phyloP scores from a whole-genome alignment of 2,113 vertebrate species.

The Scatophagus argus region DNA sequence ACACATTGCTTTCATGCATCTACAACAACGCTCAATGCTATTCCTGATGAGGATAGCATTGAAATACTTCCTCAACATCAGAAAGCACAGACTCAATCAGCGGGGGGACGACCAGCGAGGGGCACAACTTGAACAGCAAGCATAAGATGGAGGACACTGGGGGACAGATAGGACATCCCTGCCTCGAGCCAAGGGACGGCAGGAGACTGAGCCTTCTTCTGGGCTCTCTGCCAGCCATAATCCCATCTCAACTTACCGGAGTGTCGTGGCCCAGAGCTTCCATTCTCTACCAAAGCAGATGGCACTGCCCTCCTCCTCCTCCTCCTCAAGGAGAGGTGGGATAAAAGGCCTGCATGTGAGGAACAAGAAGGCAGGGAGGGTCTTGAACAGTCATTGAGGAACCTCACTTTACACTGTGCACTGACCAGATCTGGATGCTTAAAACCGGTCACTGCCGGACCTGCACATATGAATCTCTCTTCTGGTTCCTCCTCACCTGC shows the following conservation, averaged over 20 bases:
- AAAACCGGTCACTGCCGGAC: no score
- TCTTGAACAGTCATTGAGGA: conserved; percentile 17
- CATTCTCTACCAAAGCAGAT: conserved; percentile 57
- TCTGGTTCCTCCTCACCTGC: no score
- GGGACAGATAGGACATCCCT: conserved; percentile 25
- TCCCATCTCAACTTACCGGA: conserved; percentile 66
- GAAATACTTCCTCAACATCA: neutral
- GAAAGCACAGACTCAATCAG: neutral
- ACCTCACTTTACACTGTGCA: neutral
- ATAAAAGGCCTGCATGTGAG: conserved; percentile 70
- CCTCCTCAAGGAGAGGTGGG: conserved; percentile 74
- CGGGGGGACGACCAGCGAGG: neutral
- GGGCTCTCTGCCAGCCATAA: conserved; percentile 45
- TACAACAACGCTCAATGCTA: conserved; percentile 49
- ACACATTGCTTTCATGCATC: conserved; percentile 40
- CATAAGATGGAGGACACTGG: neutral
- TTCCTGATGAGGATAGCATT: conserved; percentile 39
- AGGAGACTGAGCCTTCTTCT: neutral
- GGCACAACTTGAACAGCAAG: conserved; percentile 27
- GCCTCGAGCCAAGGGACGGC: conserved; percentile 29
- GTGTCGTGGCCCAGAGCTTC: conserved; percentile 48
- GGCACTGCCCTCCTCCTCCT: conserved; percentile 57
- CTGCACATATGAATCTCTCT: no score
- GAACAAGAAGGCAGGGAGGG: conserved; percentile 43
- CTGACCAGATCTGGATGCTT: no score